Evolutionary conservation across 1,140 invertebrate species (phyloP), one percentile per base, ranked within the genome.

Genomic region (Drosophila obscura): DNA sequence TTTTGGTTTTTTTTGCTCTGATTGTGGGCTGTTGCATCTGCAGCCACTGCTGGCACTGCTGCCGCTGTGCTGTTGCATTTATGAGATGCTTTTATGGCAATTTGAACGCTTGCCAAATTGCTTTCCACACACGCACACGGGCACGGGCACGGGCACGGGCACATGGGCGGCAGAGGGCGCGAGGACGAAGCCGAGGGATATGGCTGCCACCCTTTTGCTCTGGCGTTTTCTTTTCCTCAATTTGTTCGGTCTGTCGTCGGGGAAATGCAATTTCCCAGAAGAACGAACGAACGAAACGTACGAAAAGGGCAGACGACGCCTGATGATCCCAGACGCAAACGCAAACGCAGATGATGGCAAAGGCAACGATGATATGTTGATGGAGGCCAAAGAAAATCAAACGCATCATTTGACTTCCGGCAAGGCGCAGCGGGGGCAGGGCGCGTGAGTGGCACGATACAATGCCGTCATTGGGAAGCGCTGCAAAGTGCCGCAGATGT

Each of bases 341-440:
- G 28, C 28, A 31, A 2, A 31, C 2, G 28, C 28, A 11, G 35
- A 39, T 39, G 35, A 39, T 39, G 35, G 35, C 35, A 4, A 39
- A 39, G 35, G 11, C 35, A 13, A 11, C 35, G 35, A 39, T 39
- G 35, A 39, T 39, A 39, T 11, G 19, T 8, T 55, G 66, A 50
- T 57, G 44, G 79, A 51, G 79, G 73, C 67, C 68, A 66, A 75
- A 58, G 71, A 71, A 67, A 78, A 84, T 83, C 80, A 84, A 83
- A 83, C 72, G 80, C 80, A 72, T 83, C 80, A 84, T 84, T 83
- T 75, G 61, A 83, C 80, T 83, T 83, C 80, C 80, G 80, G 80
- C 80, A 83, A 50, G 71, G 62, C 80, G 58, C 66, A 64, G 73
- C 59, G 48, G 0, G 51, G 11, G 26, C 28, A 52, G 3, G 49